Base-by-base conservation (phyloP, 92 coral and sea anemone species). In the Micromussa lordhowensis region DNA sequence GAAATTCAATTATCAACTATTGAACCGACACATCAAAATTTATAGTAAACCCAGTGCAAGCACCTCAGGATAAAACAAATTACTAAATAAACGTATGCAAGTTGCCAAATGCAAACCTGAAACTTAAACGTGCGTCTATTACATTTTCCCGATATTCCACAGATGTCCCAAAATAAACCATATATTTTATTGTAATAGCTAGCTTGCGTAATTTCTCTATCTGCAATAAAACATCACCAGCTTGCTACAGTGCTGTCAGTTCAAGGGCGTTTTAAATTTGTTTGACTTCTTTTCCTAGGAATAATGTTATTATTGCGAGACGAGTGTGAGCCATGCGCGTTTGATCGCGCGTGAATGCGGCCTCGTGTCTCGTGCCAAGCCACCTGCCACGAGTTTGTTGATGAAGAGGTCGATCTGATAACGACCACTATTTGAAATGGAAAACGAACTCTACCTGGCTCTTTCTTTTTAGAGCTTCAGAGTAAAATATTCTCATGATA, bases 341-440 rank as follows among this genome's bases (percentile, higher is more conserved):
- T 35, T 73, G n/a, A 19, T 73, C 78, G 53, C 78, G 78, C 78
- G 78, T 35, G 77, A 8, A 48, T 72, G 48, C 7, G 8, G 68
- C 0, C 48, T 32, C 77, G 77, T 72, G 75, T 17, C 14, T 70
- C 21, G 38, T 36, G 75, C 40, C 2, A 2, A 28, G 75, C 40
- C 77, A 31, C 77, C 77, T 72, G 77, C 18, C 11, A 21, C 24
- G 26, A 16, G 14, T 31, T 61, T 14, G 75, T 63, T 63, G 14
- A 22, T 63, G 28, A 63, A 61, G 68, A 61, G 9, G 69, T 63
- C 22, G 22, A 54, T 17, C 19, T 61, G 68, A 61, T 28, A 61
- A 18, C 28, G 28, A 61, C 12, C 48, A 40, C 48, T 44, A 63
- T 24, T 5, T 66, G 34, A 28, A 12, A 66, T 26, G 29, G 30